phyloP scores from a whole-genome alignment of 2,113 vertebrate species.

The Centropristis striata region DNA sequence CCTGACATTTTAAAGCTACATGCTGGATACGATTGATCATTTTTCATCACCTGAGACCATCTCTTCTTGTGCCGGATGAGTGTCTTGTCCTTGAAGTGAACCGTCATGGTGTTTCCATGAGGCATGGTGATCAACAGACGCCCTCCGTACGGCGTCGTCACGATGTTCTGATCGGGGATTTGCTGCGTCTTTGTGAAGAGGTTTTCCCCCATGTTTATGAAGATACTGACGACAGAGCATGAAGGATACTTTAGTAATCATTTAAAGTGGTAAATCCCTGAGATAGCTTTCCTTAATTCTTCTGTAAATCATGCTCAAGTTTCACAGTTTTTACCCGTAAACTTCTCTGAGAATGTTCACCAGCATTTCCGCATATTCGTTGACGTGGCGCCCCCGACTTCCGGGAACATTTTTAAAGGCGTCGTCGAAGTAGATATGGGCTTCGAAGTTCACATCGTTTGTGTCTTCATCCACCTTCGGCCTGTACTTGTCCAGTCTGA shows the following conservation, averaged over 20 bases:
- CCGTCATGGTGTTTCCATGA: constrained; percentile 62
- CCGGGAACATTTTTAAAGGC: constrained; percentile 60
- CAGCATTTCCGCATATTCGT: constrained; percentile 63
- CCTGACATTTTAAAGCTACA: too few relatives aligned
- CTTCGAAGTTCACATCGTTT: constrained; percentile 53
- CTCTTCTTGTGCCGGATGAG: constrained; percentile 79
- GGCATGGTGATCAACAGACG: constrained; percentile 72
- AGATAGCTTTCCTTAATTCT: too few relatives aligned
- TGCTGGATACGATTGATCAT: neutral
- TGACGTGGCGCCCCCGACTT: constrained; percentile 46
- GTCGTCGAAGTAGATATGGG: constrained; percentile 71
- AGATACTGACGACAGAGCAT: constrained; percentile 55
- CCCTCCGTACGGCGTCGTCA: constrained; percentile 73
- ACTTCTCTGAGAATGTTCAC: constrained; percentile 65
- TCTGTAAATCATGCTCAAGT: neutral
- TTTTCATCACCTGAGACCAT: constrained; percentile 73
- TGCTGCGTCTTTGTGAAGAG: constrained; percentile 40
- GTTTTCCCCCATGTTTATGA: constrained; percentile 41
- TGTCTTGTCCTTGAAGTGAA: constrained; percentile 77
- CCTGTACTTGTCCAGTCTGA: constrained; percentile 77
- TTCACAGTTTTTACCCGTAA: constrained; percentile 55
- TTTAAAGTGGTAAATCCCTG: too few relatives aligned
- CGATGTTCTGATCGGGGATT: constrained; percentile 41
- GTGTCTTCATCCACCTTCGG: constrained; percentile 32
- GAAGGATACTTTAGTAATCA: neutral